Conservation (phyloP, 2,797 vertebrate genomes). For the Lepus townsendii region DNA sequence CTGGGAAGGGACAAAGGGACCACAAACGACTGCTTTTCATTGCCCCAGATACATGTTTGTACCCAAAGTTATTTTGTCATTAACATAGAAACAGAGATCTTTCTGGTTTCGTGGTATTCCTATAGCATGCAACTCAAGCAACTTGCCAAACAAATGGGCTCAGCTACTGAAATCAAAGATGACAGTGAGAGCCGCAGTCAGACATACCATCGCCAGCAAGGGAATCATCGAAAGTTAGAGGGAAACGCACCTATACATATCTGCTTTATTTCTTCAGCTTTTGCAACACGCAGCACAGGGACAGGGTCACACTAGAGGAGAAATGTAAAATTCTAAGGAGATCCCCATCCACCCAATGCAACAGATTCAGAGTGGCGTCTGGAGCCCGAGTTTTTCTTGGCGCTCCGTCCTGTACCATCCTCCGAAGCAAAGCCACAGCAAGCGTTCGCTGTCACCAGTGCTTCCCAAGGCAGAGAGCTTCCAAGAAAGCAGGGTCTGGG, state of each 20-base stretch:
- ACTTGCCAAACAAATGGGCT: slow-evolving; percentile 32
- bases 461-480: neutral
- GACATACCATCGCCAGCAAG: slow-evolving; percentile 5
- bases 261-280: slow-evolving; percentile 51
- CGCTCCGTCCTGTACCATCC: neutral
- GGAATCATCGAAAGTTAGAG: slow-evolving; percentile 40
- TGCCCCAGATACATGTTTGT: neutral
- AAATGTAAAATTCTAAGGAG: slow-evolving; percentile 47
- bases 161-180: slow-evolving; percentile 53
- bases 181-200: neutral
- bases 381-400: slow-evolving; percentile 30
- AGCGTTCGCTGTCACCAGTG: neutral
- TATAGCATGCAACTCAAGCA: slow-evolving; percentile 10
- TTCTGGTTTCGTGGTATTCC: slow-evolving; percentile 24
- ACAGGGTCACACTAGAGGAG: neutral
- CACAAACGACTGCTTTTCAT: neutral
- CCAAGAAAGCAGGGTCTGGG: neutral
- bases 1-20: neutral
- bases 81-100: slow-evolving; percentile 5
- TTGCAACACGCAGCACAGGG: neutral
- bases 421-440: neutral
- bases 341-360: neutral
- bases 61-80: neutral
- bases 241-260: neutral
- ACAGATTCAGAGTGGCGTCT: slow-evolving; percentile 25